Base-by-base conservation (phyloP, 2,888 invertebrate species). In the Volucella zonaria region DNA sequence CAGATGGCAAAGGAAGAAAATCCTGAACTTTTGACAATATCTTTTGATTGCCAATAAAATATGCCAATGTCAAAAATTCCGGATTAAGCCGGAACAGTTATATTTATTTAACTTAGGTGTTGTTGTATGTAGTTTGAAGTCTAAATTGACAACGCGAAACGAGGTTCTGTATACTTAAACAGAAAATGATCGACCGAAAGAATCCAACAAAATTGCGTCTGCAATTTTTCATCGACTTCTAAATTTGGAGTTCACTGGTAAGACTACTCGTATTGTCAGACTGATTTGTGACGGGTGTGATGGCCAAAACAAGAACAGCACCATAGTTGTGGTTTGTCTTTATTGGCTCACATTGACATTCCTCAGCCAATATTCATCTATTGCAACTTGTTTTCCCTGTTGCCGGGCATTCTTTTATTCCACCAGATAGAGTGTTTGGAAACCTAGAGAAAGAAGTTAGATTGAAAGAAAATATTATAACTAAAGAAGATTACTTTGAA, bases 341-440 rank as follows among this genome's bases (percentile, higher is more conserved):
- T n/a, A n/a, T n/a, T n/a, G n/a, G n/a, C n/a, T n/a, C n/a, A n/a
- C n/a, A n/a, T n/a, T n/a, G n/a, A n/a, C 45, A 49, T 8, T 61
- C 12, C 12, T 8, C 12, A 61, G 12, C 1, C 23, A 49, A 40
- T 51, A 51, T 52, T 40, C 14, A 51, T 18, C 15, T 42, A 8
- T 15, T 51, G 14, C 9, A 67, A 67, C n/a, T 54, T 58, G n/a
- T 58, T 49, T 58, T 15, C 8, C 52, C 14, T 59, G 58, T 18
- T 71, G 59, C 40, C 8, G 61, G 42, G 4, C 31, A 51, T 51
- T n/a, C n/a, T n/a, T 42, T 73, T 43, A 73, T 61, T 52, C 71
- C 59, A 71, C 70, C 59, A 42, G 59, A 51, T 71, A 71, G 42
- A 45, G 54, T 68, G 45, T 68, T 45, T 45, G 56, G 56, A 68